Conservation (phyloP, 2,888 invertebrate species). For the Eudasyphora cyanicolor region DNA sequence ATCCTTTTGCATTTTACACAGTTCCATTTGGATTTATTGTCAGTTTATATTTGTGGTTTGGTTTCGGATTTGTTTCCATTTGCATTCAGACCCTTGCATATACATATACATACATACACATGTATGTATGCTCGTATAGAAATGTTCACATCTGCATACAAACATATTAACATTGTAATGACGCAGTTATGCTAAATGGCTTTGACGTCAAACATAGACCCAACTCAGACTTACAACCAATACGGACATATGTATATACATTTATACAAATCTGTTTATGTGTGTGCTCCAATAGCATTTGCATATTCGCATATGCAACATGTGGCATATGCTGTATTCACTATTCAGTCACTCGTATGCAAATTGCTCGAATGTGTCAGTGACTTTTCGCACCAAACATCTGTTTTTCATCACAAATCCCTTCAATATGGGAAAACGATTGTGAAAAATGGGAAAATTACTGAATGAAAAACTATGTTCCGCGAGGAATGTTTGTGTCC, state of each 20-base stretch:
- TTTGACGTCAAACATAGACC: neutral
- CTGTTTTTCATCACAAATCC: neutral
- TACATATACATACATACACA: neutral
- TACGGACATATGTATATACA: neutral
- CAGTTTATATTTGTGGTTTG: neutral
- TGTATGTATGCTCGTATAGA: neutral
- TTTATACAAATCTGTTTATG: too few species aligned
- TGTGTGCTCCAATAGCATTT: too few species aligned
- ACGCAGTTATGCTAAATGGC: neutral
- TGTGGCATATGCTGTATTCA: constrained; percentile 19
- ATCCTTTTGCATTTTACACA: too few species aligned
- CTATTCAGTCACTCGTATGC: neutral
- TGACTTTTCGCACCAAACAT: neutral
- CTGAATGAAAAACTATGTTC: neutral
- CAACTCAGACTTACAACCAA: too few species aligned
- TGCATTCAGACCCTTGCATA: too few species aligned
- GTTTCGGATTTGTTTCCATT: neutral
- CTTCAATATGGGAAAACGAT: neutral
- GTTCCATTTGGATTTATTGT: neutral
- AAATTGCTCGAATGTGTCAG: neutral
- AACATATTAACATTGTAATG: neutral
- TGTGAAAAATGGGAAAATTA: neutral
- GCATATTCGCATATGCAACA: constrained; percentile 5
- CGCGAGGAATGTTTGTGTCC: neutral
- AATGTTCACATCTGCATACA: neutral